Evolutionary conservation across 2,113 vertebrate species (phyloP).

Genomic region (Cavia porcellus): DNA sequence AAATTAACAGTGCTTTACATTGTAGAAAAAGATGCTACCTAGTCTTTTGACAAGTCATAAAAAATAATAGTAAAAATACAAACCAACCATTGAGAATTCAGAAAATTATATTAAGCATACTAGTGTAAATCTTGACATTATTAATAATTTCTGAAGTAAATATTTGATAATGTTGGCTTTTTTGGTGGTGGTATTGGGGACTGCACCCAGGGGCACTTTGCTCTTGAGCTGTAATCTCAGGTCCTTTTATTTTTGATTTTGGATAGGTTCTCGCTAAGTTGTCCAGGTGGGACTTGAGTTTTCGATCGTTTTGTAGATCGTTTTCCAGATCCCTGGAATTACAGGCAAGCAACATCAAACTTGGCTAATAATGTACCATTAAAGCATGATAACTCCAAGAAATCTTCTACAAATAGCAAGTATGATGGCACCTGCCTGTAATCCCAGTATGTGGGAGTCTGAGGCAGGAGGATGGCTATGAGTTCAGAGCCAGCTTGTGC

Average conservation of each 20-base stretch:
- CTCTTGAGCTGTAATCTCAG: not conserved
- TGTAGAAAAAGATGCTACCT: slow-evolving; percentile 9
- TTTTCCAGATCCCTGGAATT: not conserved
- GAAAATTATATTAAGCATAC: slow-evolving; percentile 3
- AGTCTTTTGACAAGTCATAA: slow-evolving; percentile 17
- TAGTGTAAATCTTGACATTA: slow-evolving; percentile 3
- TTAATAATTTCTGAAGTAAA: slow-evolving; percentile 44
- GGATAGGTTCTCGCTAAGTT: not conserved
- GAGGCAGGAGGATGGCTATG: not conserved
- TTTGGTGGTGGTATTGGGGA: not conserved
- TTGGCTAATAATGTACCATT: not conserved
- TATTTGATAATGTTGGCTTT: not conserved
- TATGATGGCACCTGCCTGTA: not conserved
- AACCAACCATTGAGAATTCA: not conserved
- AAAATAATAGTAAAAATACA: slow-evolving; percentile 16
- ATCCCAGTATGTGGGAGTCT: not conserved
- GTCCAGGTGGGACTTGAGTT: not conserved
- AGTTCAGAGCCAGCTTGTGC: not conserved
- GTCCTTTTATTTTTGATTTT: not conserved
- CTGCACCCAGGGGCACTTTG: not conserved
- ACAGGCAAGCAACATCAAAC: not conserved
- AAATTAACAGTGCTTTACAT: not conserved
- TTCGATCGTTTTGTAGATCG: not conserved
- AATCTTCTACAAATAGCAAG: slow-evolving; percentile 28
- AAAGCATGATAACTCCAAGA: slow-evolving; percentile 41